Evolutionary conservation across 2,113 vertebrate species (phyloP).

Genomic region (Nerophis lumbriciformis): DNA sequence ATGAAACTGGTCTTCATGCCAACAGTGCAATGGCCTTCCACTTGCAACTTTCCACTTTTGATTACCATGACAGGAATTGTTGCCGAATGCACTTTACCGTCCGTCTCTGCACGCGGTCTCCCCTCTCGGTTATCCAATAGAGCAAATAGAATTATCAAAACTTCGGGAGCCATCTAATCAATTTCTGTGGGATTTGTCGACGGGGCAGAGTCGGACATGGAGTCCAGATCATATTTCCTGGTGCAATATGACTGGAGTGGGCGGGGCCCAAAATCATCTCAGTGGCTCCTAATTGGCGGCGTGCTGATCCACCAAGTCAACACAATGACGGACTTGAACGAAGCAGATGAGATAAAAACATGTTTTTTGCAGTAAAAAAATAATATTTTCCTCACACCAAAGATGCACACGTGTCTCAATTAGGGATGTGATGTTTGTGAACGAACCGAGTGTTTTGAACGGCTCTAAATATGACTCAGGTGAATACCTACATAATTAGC

Average conservation of each 20-base stretch:
- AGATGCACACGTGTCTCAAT: too few relatives aligned
- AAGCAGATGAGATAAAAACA: not conserved
- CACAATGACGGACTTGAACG: not conserved
- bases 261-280: slow-evolving; percentile 33
- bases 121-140: slow-evolving; percentile 55
- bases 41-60: slow-evolving; percentile 54
- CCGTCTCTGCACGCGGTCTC: slow-evolving; percentile 39
- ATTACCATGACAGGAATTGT: slow-evolving; percentile 64
- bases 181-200: slow-evolving; percentile 61
- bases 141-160: slow-evolving; percentile 62
- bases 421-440: too few relatives aligned
- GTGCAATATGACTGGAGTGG: slow-evolving; percentile 21
- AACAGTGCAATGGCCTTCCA: slow-evolving; percentile 29
- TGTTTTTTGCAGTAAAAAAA: not conserved
- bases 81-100: slow-evolving; percentile 60
- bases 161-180: slow-evolving; percentile 61
- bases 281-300: slow-evolving; percentile 32
- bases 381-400: too few relatives aligned
- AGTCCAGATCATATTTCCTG: slow-evolving; percentile 55
- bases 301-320: slow-evolving; percentile 28
- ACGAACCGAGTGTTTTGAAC: too few relatives aligned
- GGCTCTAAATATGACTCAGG: too few relatives aligned
- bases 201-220: slow-evolving; percentile 46
- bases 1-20: slow-evolving; percentile 21
- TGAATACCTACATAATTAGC: too few relatives aligned